A percentile compares a stretch with the other conserved stretches of the same genome.
phyloP scores from a whole-genome alignment of 2,888 invertebrate species.

The Candidula unifasciata region DNA sequence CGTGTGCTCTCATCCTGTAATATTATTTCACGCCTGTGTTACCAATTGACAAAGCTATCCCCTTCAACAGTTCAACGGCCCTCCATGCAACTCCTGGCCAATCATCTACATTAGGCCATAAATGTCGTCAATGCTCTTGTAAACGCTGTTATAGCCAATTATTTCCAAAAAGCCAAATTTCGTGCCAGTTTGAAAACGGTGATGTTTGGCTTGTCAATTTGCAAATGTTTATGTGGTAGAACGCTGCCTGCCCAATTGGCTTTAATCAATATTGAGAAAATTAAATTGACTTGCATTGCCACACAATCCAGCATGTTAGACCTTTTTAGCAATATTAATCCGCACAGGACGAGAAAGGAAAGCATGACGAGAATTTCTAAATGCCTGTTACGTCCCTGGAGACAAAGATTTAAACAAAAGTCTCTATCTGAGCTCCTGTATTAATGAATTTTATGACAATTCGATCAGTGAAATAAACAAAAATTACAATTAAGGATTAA shows the following conservation, averaged over 20 bases:
- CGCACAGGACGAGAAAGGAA: neutral
- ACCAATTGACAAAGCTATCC: too few species aligned
- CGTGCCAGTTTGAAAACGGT: neutral
- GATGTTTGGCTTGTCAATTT: slow-evolving; percentile 5
- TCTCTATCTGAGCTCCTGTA: neutral
- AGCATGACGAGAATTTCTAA: neutral
- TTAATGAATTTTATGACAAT: slow-evolving; percentile 1
- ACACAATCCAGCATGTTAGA: neutral
- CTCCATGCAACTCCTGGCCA: too few species aligned
- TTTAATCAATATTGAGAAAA: neutral
- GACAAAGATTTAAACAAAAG: neutral
- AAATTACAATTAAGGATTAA: too few species aligned
- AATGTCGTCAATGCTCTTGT: neutral
- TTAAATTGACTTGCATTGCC: slow-evolving; percentile 15
- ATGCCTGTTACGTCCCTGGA: neutral
- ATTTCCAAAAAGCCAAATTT: neutral
- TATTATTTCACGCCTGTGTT: too few species aligned
- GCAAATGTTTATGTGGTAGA: neutral
- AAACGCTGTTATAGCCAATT: neutral
- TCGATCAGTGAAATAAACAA: neutral
- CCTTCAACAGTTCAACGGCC: too few species aligned
- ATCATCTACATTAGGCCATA: too few species aligned
- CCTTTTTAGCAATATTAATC: slow-evolving; percentile 10
- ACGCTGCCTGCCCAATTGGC: neutral
- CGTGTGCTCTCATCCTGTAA: too few species aligned